phyloP scores from a whole-genome alignment of 2,113 vertebrate species.

The Hippocampus barbouri region DNA sequence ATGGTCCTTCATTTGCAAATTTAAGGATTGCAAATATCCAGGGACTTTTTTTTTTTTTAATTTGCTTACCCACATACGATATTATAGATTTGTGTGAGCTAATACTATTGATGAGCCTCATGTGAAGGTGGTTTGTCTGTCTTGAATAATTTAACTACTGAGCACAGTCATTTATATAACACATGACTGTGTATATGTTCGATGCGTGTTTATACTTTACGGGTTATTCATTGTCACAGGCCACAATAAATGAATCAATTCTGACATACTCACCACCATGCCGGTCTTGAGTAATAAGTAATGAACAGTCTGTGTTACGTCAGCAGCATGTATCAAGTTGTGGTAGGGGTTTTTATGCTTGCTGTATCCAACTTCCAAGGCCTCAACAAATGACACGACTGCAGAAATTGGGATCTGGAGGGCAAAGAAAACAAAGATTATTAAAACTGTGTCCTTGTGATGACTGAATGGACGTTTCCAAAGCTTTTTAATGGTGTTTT shows the following conservation, averaged over 20 bases:
- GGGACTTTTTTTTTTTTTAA: too few species aligned
- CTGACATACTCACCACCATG: conserved; percentile 79
- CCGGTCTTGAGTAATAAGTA: conserved; percentile 94
- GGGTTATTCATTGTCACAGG: too few species aligned
- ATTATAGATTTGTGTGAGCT: too few species aligned
- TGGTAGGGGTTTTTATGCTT: conserved; percentile 99
- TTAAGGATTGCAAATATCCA: too few species aligned
- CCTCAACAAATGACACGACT: conserved; percentile 95
- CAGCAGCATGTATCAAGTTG: conserved; percentile 93
- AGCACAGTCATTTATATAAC: too few species aligned
- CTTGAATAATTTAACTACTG: too few species aligned
- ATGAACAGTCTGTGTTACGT: conserved; percentile 96
- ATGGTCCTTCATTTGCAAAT: background rate
- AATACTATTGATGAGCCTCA: too few species aligned
- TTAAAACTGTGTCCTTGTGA: background rate
- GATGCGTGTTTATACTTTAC: too few species aligned
- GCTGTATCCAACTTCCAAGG: conserved; percentile 93
- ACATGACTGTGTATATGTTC: too few species aligned
- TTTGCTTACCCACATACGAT: background rate
- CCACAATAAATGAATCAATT: background rate
- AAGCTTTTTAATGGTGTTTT: too few species aligned
- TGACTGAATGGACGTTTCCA: too few species aligned
- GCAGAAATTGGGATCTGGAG: conserved; percentile 95
- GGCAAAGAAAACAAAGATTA: background rate
- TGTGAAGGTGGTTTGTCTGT: too few species aligned